Percentiles rank a stretch among this genome's conserved stretches.
Evolutionary conservation across 2,113 vertebrate genomes (phyloP).

Genomic region (Rhynchopsitta pachyrhyncha): DNA sequence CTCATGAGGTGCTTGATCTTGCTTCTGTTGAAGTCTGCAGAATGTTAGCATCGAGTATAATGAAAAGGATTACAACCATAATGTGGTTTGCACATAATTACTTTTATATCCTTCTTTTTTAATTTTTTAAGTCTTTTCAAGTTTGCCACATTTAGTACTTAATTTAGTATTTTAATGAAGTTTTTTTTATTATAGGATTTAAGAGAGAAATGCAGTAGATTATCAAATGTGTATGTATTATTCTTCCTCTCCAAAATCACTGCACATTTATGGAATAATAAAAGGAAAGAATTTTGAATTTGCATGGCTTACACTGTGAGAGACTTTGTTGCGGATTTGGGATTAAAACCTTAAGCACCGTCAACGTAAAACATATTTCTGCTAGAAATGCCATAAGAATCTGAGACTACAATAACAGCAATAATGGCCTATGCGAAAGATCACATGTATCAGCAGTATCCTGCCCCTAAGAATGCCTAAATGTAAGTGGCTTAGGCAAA

Average conservation of each 20-base stretch:
- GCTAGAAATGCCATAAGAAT: not conserved
- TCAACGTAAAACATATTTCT: not conserved
- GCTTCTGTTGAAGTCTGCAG: not conserved
- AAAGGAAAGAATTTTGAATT: not conserved
- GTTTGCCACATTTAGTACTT: not conserved
- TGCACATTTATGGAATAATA: not conserved
- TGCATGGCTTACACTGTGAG: not conserved
- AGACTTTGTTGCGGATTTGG: not conserved
- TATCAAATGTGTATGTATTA: not conserved
- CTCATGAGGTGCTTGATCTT: slow-evolving; percentile 16
- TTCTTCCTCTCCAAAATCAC: not conserved
- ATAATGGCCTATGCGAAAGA: not conserved
- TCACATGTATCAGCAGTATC: not conserved
- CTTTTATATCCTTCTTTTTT: not conserved
- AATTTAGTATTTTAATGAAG: not conserved
- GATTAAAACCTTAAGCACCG: not conserved
- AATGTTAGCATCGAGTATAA: not conserved
- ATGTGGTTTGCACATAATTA: not conserved
- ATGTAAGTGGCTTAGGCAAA: not conserved
- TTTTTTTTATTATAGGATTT: not conserved
- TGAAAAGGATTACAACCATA: not conserved
- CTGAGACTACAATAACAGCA: not conserved
- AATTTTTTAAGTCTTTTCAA: not conserved
- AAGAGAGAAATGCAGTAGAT: not conserved
- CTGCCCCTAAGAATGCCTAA: not conserved